Evolutionary conservation across 2,113 vertebrate genomes (phyloP), one percentile per base, ranked within the genome.

Genomic region (Thryonomys swinderianus): DNA sequence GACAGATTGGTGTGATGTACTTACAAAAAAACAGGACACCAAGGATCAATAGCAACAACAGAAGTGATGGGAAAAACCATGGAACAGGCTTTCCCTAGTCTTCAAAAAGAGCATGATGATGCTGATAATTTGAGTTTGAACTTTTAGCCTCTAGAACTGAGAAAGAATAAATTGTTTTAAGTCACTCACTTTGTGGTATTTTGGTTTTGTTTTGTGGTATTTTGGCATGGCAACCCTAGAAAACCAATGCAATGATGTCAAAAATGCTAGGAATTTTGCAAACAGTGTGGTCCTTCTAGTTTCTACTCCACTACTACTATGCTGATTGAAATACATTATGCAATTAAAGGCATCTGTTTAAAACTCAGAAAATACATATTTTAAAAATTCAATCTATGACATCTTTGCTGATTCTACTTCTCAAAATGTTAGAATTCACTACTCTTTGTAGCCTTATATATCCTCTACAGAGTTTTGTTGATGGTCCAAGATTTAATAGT

Each of bases 151-250:
- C 40, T 79, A n/a, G 25, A 82, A 83, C 11, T n/a, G 4, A 64
- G 53, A 88, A 57, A 80, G 42, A 93, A 90, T 73, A 85, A 64
- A 90, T 66, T 81, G 51, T 61, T 82, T 93, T 82, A 81, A 93
- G 34, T 61, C 81, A 86, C 14, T 64, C 51, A 25, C 30, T 80
- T 89, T 89, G n/a, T 48, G 62, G 62, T 71, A 27, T 83, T 42
- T 73, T 73, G 23, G 21, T 48, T 64, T 32, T 32, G 27, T 18
- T 74, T 93, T 74, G 25, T 34, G 25, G 45, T 85, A 81, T 16
- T 73, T 57, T 80, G 40, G 42, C 86, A 87, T 27, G 27, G 67
- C 42, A 91, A 51, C n/a, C 76, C 76, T 61, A 86, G 66, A 80
- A 84, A 94, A 67, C 61, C 53, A 62, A 91, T 69, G 67, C 2